Base-by-base conservation (phyloP, 2,797 vertebrate species). In the Adelosebastes latens region DNA sequence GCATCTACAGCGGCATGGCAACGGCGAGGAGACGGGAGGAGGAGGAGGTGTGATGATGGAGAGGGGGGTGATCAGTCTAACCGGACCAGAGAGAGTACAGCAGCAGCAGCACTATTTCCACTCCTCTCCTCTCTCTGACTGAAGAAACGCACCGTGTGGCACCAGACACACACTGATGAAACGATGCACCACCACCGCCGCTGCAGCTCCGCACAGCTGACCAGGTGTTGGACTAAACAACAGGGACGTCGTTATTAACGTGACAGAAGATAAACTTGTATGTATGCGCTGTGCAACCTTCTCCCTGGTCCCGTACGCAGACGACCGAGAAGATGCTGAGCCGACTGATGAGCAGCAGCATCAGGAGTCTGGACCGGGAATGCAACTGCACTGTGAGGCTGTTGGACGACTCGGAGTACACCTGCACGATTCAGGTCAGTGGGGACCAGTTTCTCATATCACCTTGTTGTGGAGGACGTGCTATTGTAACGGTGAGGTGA, bases 391-490 rank as follows among this genome's bases (percentile, higher is more conserved):
- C 98, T n/a, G 98, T 99, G 91, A 94, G 97, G 90, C 97, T 99
- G 91, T 96, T 99, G 96, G 98, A 99, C 96, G 98, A 99, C 92
- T 97, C 97, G 93, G 98, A 99, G 95, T 99, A 98, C 96, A 97
- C 97, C 95, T 99, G 97, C 96, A 98, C 96, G 83, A 96, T 99
- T 78, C 98, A 99, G 97, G 97, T 98, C 95, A 96, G 96, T 95
- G 86, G 78, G 80, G 75, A 69, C n/a, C 80, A 61, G 42, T 42
- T 16, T 80, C 62, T 69, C 59, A 76, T 1, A 64, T 83, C 85
- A 86, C 82, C 89, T 80, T 69, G 74, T 72, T 20, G 75, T 36
- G 55, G 81, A 72, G 82, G 88, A 86, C 76, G 77, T 66, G 80
- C 20, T 67, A 11, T 12, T 52, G 53, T 49, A 59, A 62, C 6